Evolutionary conservation across 2,888 invertebrate species (phyloP), one percentile per base, ranked within the genome.

Genomic region (Furcula furcula): DNA sequence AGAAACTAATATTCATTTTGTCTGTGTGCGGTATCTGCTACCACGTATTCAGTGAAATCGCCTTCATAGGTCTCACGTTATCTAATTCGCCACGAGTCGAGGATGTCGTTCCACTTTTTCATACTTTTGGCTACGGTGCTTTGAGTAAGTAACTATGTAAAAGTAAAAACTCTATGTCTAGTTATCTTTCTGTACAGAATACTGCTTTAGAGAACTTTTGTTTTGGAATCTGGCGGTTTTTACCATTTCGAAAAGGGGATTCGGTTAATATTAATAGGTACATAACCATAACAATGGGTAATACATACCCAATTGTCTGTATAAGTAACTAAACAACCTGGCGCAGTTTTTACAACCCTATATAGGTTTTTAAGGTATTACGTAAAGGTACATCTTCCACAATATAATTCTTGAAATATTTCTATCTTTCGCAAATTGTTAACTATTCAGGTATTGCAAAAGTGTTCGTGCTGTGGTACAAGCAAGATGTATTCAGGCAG

Each of bases 71-170:
- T 29, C 64, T 85, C 61, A 80, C 80, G 49, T 70, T 86, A 59
- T 63, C 73, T 19, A 74, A 77, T 64, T 79, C 85, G 43, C 85
- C 87, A 52, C 70, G 72, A 57, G 76, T 88, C 26, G 86, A 88
- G 64, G 77, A 85, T 45, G 80, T 86, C 42, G 85, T 88, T 40
- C 86, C 85, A 52, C 74, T 85, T 62, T 79, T 87, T 40, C 87
- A 87, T 53, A 82, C 81, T 46, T 80, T 84, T 57, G 87, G 86
- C 41, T 88, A 86, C 60, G 86, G 85, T 35, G 65, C 72, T 57
- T 71, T 87, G 59, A 81, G 87, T 87, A 66, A 81, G 84, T 72
- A 60, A 37, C 53, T 41, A 39, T 41, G 46, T 45, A 43, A 43
- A 42, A 52, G 30, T 43, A 45, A 42, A 35, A 33, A 37, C 34